phyloP scores from a whole-genome alignment of 2,888 invertebrate species.

The Zygothrica quintamaculata region DNA sequence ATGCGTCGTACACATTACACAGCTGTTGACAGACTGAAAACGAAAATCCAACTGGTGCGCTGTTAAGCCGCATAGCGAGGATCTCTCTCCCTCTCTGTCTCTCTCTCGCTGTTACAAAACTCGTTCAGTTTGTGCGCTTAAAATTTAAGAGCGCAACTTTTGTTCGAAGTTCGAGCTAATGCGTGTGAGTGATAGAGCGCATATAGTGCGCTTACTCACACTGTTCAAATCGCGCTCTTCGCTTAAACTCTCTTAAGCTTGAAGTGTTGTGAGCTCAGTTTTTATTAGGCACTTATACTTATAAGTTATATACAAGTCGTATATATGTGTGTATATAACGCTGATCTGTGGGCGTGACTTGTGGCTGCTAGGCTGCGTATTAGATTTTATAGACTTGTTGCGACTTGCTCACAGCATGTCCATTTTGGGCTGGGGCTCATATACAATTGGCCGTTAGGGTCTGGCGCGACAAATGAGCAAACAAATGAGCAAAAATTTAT shows the following conservation, averaged over 20 bases:
- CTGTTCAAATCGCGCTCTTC: slow-evolving; percentile 40
- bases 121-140: slow-evolving; percentile 17
- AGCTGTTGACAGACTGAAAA: slow-evolving; percentile 72
- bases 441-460: slow-evolving; percentile 59
- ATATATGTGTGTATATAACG: slow-evolving; percentile 33
- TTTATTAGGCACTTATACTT: slow-evolving; percentile 48
- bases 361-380: slow-evolving; percentile 51
- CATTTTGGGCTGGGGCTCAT: slow-evolving; percentile 71
- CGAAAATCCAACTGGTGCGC: slow-evolving; percentile 37
- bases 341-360: slow-evolving; percentile 48
- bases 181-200: slow-evolving; percentile 31
- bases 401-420: slow-evolving; percentile 54
- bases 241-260: slow-evolving; percentile 50
- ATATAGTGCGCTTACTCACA: slow-evolving; percentile 15
- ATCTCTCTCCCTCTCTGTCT: too few species aligned
- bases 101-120: too few species aligned
- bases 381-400: slow-evolving; percentile 67
- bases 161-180: neutral
- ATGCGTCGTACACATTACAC: slow-evolving; percentile 70
- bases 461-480: slow-evolving; percentile 65
- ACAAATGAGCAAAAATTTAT: slow-evolving; percentile 68
- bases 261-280: slow-evolving; percentile 16
- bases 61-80: slow-evolving; percentile 46
- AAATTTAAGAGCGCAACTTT: slow-evolving; percentile 40
- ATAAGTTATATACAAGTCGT: slow-evolving; percentile 18